Evolutionary conservation across 2,888 invertebrate genomes (phyloP).

Genomic region (Melieria omissa): DNA sequence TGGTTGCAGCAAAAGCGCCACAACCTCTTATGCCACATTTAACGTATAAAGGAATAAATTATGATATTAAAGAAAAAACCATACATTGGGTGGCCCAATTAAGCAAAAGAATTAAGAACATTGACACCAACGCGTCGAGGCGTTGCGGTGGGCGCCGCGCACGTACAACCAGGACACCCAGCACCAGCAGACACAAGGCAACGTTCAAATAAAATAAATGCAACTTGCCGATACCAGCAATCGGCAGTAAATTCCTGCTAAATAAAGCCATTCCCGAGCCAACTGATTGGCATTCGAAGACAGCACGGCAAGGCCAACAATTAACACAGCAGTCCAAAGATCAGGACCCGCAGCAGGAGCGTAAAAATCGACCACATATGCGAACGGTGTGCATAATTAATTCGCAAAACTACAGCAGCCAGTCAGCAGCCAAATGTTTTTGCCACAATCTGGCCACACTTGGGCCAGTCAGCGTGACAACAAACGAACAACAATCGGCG

Average conservation of each 20-base stretch:
- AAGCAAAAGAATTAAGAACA: constrained; percentile 38
- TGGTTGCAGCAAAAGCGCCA: too few species aligned
- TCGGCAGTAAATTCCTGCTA: constrained; percentile 35
- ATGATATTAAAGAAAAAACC: too few species aligned
- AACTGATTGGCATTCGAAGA: constrained; percentile 24
- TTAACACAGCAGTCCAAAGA: constrained; percentile 66
- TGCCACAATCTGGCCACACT: constrained; percentile 3
- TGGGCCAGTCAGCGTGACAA: neutral
- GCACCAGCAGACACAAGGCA: neutral
- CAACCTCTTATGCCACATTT: too few species aligned
- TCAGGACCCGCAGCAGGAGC: constrained; percentile 57
- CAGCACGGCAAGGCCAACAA: constrained; percentile 52
- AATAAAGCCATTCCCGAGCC: constrained; percentile 49
- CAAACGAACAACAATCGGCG: too few species aligned
- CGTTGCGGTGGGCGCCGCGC: too few species aligned
- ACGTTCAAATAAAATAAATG: neutral
- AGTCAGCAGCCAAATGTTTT: constrained; percentile 15
- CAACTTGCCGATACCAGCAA: neutral
- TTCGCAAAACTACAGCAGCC: constrained; percentile 53
- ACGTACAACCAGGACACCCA: neutral
- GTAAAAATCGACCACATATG: constrained; percentile 39
- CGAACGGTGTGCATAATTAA: constrained; percentile 64
- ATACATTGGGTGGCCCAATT: constrained; percentile 49
- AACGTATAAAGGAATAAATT: too few species aligned
- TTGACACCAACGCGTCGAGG: constrained; percentile 27